These are phyloP conservation scores for Araneus ventricosus DNA, from an alignment of 1,140 invertebrate species.

Conservation along the genomic window DNA sequence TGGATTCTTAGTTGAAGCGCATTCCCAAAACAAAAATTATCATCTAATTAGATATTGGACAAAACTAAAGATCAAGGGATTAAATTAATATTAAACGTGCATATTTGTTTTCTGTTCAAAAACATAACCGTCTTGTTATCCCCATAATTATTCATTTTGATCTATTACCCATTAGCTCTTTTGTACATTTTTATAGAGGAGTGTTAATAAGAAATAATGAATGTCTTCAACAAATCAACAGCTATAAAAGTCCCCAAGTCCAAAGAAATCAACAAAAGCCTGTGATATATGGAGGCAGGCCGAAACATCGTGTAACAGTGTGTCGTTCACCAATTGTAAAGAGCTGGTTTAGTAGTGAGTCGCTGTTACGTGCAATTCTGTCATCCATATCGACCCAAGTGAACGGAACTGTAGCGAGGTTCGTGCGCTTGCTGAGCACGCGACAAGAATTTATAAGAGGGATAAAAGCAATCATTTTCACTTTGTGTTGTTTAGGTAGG, in stretches of 20 bases:
- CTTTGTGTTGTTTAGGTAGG: constrained; percentile 43
- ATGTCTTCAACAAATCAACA: neutral
- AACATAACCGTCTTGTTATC: no score
- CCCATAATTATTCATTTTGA: no score
- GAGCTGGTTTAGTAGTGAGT: neutral
- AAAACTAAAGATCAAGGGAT: no score
- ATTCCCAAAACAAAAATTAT: no score
- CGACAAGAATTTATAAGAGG: constrained; percentile 43
- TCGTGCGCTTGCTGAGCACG: constrained; percentile 13
- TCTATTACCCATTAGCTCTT: no score
- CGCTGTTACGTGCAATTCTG: constrained; percentile 24
- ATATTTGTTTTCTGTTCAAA: no score
- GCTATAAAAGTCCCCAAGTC: neutral
- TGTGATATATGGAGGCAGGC: neutral
- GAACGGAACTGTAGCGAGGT: neutral
- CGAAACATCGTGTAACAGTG: neutral
- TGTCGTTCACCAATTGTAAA: neutral
- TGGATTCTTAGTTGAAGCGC: no score
- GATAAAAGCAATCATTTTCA: constrained; percentile 56
- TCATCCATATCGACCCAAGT: constrained; percentile 23
- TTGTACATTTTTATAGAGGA: no score
- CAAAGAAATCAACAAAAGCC: neutral
- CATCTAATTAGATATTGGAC: no score
- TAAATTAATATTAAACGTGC: no score
- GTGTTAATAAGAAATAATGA: no score